Conservation (phyloP, 2,797 vertebrate species). For the Spinus pinus region DNA sequence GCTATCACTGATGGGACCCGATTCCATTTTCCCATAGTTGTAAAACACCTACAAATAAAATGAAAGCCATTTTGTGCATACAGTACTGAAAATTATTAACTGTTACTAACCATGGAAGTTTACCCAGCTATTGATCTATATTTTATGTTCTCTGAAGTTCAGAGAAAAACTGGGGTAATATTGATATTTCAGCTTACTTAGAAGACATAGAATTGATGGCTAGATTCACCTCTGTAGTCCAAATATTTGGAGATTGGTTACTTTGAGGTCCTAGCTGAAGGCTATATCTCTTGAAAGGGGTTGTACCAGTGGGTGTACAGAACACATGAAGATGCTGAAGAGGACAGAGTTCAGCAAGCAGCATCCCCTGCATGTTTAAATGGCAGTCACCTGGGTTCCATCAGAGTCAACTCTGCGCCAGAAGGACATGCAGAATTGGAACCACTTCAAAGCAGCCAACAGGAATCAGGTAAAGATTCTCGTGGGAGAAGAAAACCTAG, state of each 20-base stretch:
- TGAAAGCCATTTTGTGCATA: not conserved
- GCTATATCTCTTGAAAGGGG: slow-evolving; percentile 70
- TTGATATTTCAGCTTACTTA: not conserved
- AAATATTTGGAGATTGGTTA: not conserved
- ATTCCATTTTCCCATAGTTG: not conserved
- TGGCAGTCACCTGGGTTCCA: slow-evolving; percentile 12
- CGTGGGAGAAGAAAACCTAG: not conserved
- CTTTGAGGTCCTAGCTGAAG: not conserved
- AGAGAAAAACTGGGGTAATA: not conserved
- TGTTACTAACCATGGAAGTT: not conserved
- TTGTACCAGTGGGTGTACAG: slow-evolving; percentile 91
- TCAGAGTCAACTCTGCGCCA: slow-evolving; percentile 17
- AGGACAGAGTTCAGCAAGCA: slow-evolving; percentile 73
- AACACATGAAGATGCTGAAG: slow-evolving; percentile 89
- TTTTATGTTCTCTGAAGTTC: not conserved
- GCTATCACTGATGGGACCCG: not conserved
- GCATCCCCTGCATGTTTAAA: slow-evolving; percentile 52
- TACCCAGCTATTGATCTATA: not conserved
- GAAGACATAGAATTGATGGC: not conserved
- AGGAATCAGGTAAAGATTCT: slow-evolving; percentile 81
- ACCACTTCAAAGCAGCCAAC: slow-evolving; percentile 69
- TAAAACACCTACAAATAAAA: not conserved
- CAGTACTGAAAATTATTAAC: not conserved
- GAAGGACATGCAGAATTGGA: slow-evolving; percentile 74
- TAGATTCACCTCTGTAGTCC: not conserved